A percentile compares a stretch with the other conserved stretches of the same genome.
Evolutionary conservation across 1,140 invertebrate genomes (phyloP).

Genomic region (Scaptomyza montana): DNA sequence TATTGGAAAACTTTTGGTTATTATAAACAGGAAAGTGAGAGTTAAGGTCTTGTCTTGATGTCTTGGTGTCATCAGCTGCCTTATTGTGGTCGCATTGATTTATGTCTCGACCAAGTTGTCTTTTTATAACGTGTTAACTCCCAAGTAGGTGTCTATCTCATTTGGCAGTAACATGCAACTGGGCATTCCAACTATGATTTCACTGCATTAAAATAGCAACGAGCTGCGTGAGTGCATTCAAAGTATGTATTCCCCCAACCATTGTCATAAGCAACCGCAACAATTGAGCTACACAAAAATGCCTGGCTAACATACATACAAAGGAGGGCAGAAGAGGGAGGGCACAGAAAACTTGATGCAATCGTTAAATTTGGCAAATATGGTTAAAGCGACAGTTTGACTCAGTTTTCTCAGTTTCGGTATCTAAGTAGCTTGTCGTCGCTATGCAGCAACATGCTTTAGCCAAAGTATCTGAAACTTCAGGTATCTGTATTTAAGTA

Average conservation of each 20-base stretch:
- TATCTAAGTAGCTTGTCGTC: conserved; percentile 31
- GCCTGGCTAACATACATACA: neutral
- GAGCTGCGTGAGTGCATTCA: conserved; percentile 68
- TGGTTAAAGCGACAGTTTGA: conserved; percentile 63
- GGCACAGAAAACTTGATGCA: conserved; percentile 56
- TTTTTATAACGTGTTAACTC: conserved; percentile 69
- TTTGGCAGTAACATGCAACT: conserved; percentile 49
- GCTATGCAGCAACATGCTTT: conserved; percentile 30
- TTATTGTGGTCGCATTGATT: conserved; percentile 49
- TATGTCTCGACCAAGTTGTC: conserved; percentile 46
- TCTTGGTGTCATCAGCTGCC: conserved; percentile 36
- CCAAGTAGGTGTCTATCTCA: conserved; percentile 55
- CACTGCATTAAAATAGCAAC: conserved; percentile 71
- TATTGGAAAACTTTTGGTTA: conserved; percentile 16
- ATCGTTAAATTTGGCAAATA: conserved; percentile 82
- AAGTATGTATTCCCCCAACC: conserved; percentile 55
- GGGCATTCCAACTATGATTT: conserved; percentile 67
- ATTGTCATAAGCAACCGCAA: conserved; percentile 69
- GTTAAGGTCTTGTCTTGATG: conserved; percentile 53
- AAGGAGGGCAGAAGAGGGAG: too few relatives aligned
- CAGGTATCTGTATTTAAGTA: conserved; percentile 1
- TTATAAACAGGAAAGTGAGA: conserved; percentile 63
- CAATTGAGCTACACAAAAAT: conserved; percentile 38
- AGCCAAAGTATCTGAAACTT: conserved; percentile 39
- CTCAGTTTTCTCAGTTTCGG: conserved; percentile 48